phyloP scores from a whole-genome alignment of 1,140 invertebrate genomes.

The Listronotus oregonensis region DNA sequence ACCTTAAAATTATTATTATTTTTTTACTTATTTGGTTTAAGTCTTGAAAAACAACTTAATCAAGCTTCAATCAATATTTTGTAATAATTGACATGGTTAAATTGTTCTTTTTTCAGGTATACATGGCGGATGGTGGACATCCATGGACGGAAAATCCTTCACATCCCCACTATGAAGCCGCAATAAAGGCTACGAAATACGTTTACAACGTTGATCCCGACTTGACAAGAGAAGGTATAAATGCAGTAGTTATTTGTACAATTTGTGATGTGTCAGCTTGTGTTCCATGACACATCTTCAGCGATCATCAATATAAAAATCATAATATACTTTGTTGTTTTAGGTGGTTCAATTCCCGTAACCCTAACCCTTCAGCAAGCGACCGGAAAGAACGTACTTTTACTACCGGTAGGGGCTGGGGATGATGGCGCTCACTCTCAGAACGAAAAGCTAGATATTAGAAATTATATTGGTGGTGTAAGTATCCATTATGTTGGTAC shows the following conservation, averaged over 20 bases:
- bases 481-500: conserved; percentile 62
- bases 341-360: conserved; percentile 84
- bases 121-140: conserved; percentile 78
- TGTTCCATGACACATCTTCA: conserved; percentile 65
- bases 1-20: too few species aligned
- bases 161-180: conserved; percentile 91
- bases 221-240: conserved; percentile 77
- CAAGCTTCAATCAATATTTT: too few species aligned
- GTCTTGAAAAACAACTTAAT: too few species aligned
- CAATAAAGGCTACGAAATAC: conserved; percentile 80
- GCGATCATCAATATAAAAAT: conserved; percentile 87
- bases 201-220: conserved; percentile 94
- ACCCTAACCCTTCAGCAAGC: conserved; percentile 90
- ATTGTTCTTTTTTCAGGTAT: conserved; percentile 53
- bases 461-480: conserved; percentile 94
- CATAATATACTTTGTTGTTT: conserved; percentile 51
- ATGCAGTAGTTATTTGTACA: too few species aligned
- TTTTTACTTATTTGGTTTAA: too few species aligned
- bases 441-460: conserved; percentile 93
- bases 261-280: too few species aligned
- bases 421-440: conserved; percentile 98
- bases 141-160: conserved; percentile 92
- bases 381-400: conserved; percentile 89
- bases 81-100: too few species aligned
- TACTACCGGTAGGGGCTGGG: conserved; percentile 87